Conservation (phyloP, 37 sponge, comb jelly and placozoan species). For the Trichoplax adhaerens region DNA sequence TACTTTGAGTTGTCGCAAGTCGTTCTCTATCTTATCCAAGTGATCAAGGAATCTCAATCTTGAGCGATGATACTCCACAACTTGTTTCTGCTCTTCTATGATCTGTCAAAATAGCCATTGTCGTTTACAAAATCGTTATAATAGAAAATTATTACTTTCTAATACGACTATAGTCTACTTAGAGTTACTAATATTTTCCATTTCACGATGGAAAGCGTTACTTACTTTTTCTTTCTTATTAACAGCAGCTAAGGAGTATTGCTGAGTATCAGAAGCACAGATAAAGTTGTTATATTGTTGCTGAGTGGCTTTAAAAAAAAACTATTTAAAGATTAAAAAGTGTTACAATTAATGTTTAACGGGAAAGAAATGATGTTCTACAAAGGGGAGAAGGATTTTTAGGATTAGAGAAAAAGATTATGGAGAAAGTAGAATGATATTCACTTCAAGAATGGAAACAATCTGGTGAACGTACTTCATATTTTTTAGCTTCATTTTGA, state of each 20-base stretch:
- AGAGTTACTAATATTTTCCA: too few species aligned
- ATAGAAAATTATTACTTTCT: too few species aligned
- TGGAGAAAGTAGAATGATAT: neutral
- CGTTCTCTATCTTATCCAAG: constrained; percentile 32
- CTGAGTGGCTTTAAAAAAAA: constrained; percentile 95
- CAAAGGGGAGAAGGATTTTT: too few species aligned
- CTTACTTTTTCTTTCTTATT: constrained; percentile 24
- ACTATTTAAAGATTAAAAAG: constrained; percentile 12
- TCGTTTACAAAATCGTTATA: too few species aligned
- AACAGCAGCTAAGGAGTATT: constrained; percentile 9
- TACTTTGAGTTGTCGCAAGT: constrained; percentile 20
- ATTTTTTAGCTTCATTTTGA: constrained; percentile 46
- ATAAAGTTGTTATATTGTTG: constrained; percentile 59
- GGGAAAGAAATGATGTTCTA: too few species aligned
- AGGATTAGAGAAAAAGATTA: neutral
- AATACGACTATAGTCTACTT: too few species aligned
- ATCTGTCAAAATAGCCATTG: constrained; percentile 6
- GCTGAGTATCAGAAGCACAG: constrained; percentile 17
- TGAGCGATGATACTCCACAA: neutral
- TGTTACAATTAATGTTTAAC: neutral
- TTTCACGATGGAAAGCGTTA: neutral
- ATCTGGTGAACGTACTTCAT: constrained; percentile 19
- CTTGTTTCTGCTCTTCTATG: neutral
- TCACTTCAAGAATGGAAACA: neutral
- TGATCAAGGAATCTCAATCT: constrained; percentile 7